Evolutionary conservation across 2,113 vertebrate species (phyloP).

Genomic region (Pachypanchax playfairii): DNA sequence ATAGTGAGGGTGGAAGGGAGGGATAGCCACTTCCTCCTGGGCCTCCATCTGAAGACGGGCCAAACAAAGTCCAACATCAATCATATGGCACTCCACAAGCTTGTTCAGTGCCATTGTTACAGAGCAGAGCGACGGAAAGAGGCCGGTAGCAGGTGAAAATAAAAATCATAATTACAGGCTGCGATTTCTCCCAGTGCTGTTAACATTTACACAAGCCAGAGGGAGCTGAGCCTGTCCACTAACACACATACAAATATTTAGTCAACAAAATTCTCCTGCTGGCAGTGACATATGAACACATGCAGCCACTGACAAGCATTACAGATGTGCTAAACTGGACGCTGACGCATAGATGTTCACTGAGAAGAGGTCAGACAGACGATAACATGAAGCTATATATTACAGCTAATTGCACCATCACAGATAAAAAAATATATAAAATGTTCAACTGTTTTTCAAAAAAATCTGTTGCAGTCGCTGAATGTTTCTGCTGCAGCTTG

Average conservation of each 20-base stretch:
- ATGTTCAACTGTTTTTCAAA: background rate
- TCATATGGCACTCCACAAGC: conserved; percentile 73
- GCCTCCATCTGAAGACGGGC: conserved; percentile 77
- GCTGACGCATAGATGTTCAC: background rate
- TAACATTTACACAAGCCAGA: conserved; percentile 70
- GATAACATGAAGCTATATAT: background rate
- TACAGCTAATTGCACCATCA: background rate
- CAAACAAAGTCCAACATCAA: conserved; percentile 81
- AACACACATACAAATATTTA: conserved; percentile 37
- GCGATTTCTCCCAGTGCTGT: conserved; percentile 67
- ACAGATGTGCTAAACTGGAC: conserved; percentile 4
- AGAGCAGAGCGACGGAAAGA: conserved; percentile 81
- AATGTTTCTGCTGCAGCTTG: background rate
- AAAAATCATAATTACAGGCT: conserved; percentile 73
- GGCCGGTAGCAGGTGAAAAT: conserved; percentile 84
- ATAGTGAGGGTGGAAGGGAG: conserved; percentile 57
- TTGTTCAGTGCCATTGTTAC: conserved; percentile 81
- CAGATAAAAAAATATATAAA: conserved; percentile 1
- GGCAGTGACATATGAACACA: conserved; percentile 24
- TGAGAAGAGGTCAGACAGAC: conserved; percentile 10
- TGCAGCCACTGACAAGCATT: background rate
- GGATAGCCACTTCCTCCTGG: conserved; percentile 72
- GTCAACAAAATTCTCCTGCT: conserved; percentile 25
- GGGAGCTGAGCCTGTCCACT: conserved; percentile 38
- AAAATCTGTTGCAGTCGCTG: background rate